Conservation (phyloP, 2,888 invertebrate genomes). For the Cephonodes hylas region DNA sequence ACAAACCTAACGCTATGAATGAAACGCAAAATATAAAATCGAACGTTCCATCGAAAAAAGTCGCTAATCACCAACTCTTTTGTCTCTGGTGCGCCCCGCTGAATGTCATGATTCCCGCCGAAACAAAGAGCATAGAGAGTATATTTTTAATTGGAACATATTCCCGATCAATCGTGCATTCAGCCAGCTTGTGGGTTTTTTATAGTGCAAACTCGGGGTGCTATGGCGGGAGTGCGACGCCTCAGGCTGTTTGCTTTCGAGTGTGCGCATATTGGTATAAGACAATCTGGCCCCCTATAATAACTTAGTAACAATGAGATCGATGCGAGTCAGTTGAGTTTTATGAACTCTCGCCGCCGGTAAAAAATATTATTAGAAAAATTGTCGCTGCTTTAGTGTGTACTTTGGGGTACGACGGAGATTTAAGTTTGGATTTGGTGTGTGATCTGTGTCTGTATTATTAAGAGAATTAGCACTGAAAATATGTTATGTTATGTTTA, state of each 20-base stretch:
- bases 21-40: not conserved
- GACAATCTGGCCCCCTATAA: conserved; percentile 65
- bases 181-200: conserved; percentile 49
- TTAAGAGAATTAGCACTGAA: too few relatives aligned
- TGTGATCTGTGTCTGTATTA: too few relatives aligned
- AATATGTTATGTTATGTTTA: too few relatives aligned
- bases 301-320: conserved; percentile 42
- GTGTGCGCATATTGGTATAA: conserved; percentile 67
- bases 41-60: conserved; percentile 19
- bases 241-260: conserved; percentile 71
- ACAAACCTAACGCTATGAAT: not conserved
- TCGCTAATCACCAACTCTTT: conserved; percentile 13
- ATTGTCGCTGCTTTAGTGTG: not conserved
- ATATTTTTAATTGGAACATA: conserved; percentile 75
- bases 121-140: conserved; percentile 44
- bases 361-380: not conserved
- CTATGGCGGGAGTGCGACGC: conserved; percentile 48
- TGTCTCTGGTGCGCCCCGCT: conserved; percentile 40
- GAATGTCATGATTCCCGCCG: conserved; percentile 44
- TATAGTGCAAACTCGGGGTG: conserved; percentile 43
- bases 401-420: too few relatives aligned
- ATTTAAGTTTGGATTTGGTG: too few relatives aligned
- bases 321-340: conserved; percentile 26
- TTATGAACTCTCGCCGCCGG: conserved; percentile 20
- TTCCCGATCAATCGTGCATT: conserved; percentile 59